These are phyloP conservation scores for Sapayoa aenigma DNA, from an alignment of 2,113 vertebrate genomes.

Conservation along the genomic window DNA sequence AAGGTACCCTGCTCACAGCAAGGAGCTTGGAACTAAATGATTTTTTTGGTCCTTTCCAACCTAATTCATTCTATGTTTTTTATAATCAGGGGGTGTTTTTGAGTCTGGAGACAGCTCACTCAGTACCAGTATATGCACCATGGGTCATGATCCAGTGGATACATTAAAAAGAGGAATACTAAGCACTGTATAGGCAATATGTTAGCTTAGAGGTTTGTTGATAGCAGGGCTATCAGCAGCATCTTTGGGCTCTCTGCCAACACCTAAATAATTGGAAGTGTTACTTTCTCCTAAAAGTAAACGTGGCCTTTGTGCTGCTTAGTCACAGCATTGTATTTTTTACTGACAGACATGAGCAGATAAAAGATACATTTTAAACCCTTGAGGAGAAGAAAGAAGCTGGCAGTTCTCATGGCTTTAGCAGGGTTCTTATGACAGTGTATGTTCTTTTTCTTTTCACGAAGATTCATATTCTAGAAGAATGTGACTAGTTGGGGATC, in stretches of 20 bases:
- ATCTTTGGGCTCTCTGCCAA: neutral
- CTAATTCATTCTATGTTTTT: neutral
- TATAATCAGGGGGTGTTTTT: neutral
- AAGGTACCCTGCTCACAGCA: neutral
- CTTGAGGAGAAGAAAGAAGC: neutral
- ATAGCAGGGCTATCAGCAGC: neutral
- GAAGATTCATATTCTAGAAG: neutral
- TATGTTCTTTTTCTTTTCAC: neutral
- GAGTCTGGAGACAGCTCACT: neutral
- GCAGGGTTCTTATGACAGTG: neutral
- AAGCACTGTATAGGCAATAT: neutral
- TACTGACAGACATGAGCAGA: neutral
- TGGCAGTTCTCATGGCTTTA: neutral
- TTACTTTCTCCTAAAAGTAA: conserved; percentile 8
- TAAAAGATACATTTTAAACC: neutral
- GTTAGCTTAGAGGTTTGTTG: neutral
- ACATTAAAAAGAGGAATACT: neutral
- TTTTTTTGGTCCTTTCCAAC: neutral
- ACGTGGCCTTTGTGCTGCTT: conserved; percentile 32
- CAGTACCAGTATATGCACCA: neutral
- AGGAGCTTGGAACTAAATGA: rapidly evolving
- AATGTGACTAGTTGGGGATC: neutral
- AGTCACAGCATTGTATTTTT: neutral
- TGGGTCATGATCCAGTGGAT: neutral
- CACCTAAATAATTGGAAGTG: neutral